Evolutionary conservation across 2,797 vertebrate genomes (phyloP).

Genomic region (Selene dorsalis): DNA sequence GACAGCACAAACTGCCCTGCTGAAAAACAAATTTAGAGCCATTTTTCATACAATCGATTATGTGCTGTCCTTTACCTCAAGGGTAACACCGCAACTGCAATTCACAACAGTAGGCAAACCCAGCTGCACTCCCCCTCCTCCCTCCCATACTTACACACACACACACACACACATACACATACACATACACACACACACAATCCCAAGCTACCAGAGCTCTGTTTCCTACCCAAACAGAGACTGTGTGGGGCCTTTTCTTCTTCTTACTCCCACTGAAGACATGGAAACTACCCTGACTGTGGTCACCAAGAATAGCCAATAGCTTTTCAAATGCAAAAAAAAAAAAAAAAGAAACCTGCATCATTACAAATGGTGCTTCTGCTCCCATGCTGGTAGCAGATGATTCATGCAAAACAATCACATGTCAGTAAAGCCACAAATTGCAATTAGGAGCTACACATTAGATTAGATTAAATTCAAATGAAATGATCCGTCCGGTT

Average conservation of each 20-base stretch:
- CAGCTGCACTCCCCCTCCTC: constrained; percentile 36
- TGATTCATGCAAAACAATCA: constrained; percentile 36
- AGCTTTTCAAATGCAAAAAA: constrained; percentile 58
- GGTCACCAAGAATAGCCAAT: constrained; percentile 50
- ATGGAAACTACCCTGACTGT: constrained; percentile 54
- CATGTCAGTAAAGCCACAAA: constrained; percentile 39
- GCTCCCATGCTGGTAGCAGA: constrained; percentile 36
- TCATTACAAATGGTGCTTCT: constrained; percentile 23
- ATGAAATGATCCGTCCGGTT: background rate
- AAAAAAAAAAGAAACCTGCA: constrained; percentile 18
- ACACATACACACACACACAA: background rate
- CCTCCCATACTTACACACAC: background rate
- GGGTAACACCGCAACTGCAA: constrained; percentile 39
- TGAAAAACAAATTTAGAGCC: constrained; percentile 46
- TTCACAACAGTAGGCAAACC: constrained; percentile 53
- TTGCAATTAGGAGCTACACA: constrained; percentile 31
- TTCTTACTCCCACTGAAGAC: constrained; percentile 41
- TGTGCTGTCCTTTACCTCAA: constrained; percentile 45
- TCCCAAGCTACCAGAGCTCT: constrained; percentile 25
- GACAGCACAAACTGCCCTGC: constrained; percentile 44
- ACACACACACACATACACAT: constrained; percentile 6
- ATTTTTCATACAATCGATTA: constrained; percentile 67
- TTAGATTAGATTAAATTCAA: constrained; percentile 33
- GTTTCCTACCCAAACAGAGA: constrained; percentile 50
- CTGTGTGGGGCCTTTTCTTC: constrained; percentile 61